Conservation (phyloP, 2,888 invertebrate genomes). For the Scaptomyza reducta region DNA sequence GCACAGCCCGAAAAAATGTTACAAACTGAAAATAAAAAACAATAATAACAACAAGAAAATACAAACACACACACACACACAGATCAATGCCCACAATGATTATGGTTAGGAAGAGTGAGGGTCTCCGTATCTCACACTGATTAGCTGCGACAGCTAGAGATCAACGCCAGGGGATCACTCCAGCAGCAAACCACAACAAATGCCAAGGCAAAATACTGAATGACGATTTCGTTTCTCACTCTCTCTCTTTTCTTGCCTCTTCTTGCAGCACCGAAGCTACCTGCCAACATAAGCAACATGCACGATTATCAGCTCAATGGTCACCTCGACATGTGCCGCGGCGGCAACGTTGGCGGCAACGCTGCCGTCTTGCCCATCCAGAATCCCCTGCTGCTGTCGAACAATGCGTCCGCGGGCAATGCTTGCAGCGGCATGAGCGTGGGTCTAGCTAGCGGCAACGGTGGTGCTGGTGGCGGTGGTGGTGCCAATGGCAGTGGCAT, state of each 20-base stretch:
- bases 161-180: constrained; percentile 76
- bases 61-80: constrained; percentile 28
- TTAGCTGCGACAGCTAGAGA: constrained; percentile 82
- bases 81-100: constrained; percentile 45
- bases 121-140: constrained; percentile 73
- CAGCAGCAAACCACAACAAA: constrained; percentile 49
- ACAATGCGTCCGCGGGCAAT: constrained; percentile 43
- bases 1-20: constrained; percentile 33
- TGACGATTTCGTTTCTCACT: constrained; percentile 46
- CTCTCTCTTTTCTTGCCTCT: constrained; percentile 10
- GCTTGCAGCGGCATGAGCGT: constrained; percentile 51
- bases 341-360: constrained; percentile 58
- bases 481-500: constrained; percentile 48
- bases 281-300: constrained; percentile 84
- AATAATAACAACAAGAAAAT: constrained; percentile 1
- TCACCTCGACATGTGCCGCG: constrained; percentile 83
- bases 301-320: constrained; percentile 85
- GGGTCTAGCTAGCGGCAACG: constrained; percentile 84
- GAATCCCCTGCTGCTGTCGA: constrained; percentile 73
- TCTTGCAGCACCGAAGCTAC: constrained; percentile 88
- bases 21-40: constrained; percentile 9
- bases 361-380: constrained; percentile 66
- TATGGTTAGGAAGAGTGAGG: constrained; percentile 35
- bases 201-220: constrained; percentile 42
- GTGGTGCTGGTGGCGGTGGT: constrained; percentile 65